These are phyloP conservation scores for Sogatella furcifera DNA, from an alignment of 1,140 invertebrate species.

Conservation along the genomic window DNA sequence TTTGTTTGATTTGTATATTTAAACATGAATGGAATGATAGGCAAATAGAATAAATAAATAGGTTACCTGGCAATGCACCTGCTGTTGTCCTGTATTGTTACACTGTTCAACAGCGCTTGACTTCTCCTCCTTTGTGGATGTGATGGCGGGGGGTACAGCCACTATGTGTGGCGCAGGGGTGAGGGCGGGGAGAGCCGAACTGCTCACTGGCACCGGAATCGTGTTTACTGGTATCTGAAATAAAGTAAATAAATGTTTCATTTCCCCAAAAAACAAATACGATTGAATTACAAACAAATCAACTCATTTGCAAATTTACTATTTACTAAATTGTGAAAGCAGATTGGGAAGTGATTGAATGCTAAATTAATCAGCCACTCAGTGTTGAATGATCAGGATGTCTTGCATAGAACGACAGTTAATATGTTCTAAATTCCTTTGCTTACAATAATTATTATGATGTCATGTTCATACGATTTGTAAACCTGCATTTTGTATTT, in stretches of 20 bases:
- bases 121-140: slow-evolving; percentile 14
- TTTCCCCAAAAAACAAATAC: too few species aligned
- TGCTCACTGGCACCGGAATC: slow-evolving; percentile 4
- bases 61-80: slow-evolving; percentile 36
- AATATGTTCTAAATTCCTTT: not conserved
- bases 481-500: too few species aligned
- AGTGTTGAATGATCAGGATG: not conserved
- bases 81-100: slow-evolving; percentile 30
- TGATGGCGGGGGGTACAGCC: not conserved
- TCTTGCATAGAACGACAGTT: not conserved
- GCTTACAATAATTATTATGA: too few species aligned
- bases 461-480: not conserved
- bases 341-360: too few species aligned
- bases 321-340: too few species aligned
- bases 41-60: too few species aligned
- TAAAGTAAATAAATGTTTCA: not conserved
- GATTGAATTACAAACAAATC: not conserved
- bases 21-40: too few species aligned
- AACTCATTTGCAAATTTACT: too few species aligned
- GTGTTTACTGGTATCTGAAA: slow-evolving; percentile 11
- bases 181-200: slow-evolving; percentile 9
- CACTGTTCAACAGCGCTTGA: slow-evolving; percentile 33
- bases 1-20: too few species aligned
- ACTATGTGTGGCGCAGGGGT: not conserved
- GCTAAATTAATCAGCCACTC: too few species aligned